Base-by-base conservation (phyloP, 2,797 vertebrate species). In the Melanotaenia pygmaea region DNA sequence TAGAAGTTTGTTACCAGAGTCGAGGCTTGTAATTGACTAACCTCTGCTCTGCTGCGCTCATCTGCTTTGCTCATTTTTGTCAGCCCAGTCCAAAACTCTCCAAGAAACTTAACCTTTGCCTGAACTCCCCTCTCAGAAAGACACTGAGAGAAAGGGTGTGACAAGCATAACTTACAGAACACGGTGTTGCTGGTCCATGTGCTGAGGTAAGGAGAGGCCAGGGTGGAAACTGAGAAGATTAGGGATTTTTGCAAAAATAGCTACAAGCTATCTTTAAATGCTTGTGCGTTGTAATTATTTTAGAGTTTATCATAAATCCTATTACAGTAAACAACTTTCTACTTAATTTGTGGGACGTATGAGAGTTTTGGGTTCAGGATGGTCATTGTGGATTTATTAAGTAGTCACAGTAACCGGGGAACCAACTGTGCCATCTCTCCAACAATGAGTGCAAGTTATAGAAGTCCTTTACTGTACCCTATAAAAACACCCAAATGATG, bases 1-100 rank as follows among this genome's bases (percentile, higher is more conserved):
- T 90, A 87, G 89, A 90, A 86, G 86, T 92, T 87, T 89, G 85
- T 88, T 90, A 85, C 86, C 83, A 76, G 83, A 86, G 74, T 77
- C 18, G 77, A 90, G 89, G 77, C 86, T 92, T 91, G 88, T 91
- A 91, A 91, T 92, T 93, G 89, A 84, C 88, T 90, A 85, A 89
- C 88, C 89, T 93, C 91, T 85, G 85, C 84, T 87, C 79, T 14
- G 89, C 87, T 86, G 81, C 81, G 32, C 77, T 89, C 59, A 63
- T 85, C 86, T 86, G 86, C 84, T 87, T 87, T 85, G 72, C 88
- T 92, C 87, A 71, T 92, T 90, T 84, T 80, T 61, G 24, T 79
- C 67, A 45, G 66, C 72, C 66, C 54, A 1, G 82, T 83, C 80
- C 77, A 86, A 86, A 92, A 87, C 79, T 91, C 78, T 88, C 82